Evolutionary conservation across 2,113 vertebrate genomes (phyloP).

Genomic region (Apodemus sylvaticus): DNA sequence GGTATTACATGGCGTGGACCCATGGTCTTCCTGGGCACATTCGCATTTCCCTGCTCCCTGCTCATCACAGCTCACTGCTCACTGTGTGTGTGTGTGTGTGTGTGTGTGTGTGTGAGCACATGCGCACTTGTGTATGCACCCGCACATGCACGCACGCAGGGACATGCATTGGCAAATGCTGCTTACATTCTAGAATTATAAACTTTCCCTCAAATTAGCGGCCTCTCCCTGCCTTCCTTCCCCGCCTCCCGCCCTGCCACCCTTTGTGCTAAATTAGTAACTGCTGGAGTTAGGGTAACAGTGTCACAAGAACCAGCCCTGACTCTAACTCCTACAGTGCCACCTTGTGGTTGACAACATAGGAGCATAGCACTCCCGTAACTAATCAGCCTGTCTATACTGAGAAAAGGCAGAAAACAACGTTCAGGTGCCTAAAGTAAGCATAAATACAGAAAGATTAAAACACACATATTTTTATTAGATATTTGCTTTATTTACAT

Average conservation of each 20-base stretch:
- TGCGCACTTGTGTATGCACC: conserved; percentile 63
- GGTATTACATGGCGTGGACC: conserved; percentile 84
- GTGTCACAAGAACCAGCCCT: not conserved
- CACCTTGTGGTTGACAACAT: not conserved
- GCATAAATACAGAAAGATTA: not conserved
- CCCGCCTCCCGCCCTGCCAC: not conserved
- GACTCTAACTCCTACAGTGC: not conserved
- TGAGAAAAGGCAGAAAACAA: not conserved
- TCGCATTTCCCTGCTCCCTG: conserved; percentile 70
- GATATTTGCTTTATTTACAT: no score
- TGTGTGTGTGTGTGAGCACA: conserved; percentile 66
- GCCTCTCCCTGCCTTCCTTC: fast-evolving
- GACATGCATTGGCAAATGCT: not conserved
- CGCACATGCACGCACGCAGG: conserved; percentile 19
- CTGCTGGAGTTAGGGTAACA: not conserved
- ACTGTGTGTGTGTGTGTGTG: conserved; percentile 18
- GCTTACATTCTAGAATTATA: conserved; percentile 39
- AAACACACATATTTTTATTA: no score
- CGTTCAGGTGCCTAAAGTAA: not conserved
- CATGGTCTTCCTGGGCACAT: conserved; percentile 35
- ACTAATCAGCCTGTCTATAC: not conserved
- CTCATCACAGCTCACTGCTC: not conserved
- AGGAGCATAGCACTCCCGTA: not conserved
- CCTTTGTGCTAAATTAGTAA: not conserved
- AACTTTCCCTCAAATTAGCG: not conserved